These are phyloP conservation scores for Thripadectes ignobilis DNA, from an alignment of 2,797 vertebrate genomes.

Conservation along the genomic window DNA sequence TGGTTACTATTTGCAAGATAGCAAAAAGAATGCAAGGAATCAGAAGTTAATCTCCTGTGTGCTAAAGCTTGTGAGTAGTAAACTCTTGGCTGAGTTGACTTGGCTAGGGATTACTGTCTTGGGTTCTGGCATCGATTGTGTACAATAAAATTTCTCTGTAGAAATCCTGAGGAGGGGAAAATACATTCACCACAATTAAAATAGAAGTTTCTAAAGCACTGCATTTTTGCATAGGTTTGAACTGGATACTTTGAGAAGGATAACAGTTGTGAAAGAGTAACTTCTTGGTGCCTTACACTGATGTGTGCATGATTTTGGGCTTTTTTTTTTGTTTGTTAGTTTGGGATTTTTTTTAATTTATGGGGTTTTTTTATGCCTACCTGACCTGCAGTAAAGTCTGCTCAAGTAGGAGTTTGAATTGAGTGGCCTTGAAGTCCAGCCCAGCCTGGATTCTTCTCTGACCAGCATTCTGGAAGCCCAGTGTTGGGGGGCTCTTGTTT, in stretches of 20 bases:
- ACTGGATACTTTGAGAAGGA: background rate
- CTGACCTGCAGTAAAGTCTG: background rate
- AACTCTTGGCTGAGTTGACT: background rate
- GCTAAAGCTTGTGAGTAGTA: background rate
- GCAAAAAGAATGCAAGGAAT: constrained; percentile 41
- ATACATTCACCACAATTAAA: background rate
- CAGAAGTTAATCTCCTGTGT: constrained; percentile 33
- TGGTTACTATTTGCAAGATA: background rate
- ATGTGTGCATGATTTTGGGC: background rate
- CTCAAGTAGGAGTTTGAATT: background rate
- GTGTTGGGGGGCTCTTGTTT: background rate
- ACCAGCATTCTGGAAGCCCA: background rate
- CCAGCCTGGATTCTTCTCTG: background rate
- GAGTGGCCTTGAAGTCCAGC: background rate
- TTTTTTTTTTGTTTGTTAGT: background rate
- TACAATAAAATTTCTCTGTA: background rate
- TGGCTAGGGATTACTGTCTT: constrained; percentile 1
- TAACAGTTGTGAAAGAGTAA: background rate
- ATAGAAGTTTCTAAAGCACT: background rate
- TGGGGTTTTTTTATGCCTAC: background rate
- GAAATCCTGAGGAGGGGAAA: background rate
- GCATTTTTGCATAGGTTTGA: background rate
- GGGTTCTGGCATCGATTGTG: background rate
- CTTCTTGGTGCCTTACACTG: background rate
- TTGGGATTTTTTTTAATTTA: too few species aligned